A percentile compares a stretch with the other conserved stretches of the same genome.
These are phyloP conservation scores for Crotalus viridis DNA, from an alignment of 2,113 vertebrate species.

Conservation along the genomic window DNA sequence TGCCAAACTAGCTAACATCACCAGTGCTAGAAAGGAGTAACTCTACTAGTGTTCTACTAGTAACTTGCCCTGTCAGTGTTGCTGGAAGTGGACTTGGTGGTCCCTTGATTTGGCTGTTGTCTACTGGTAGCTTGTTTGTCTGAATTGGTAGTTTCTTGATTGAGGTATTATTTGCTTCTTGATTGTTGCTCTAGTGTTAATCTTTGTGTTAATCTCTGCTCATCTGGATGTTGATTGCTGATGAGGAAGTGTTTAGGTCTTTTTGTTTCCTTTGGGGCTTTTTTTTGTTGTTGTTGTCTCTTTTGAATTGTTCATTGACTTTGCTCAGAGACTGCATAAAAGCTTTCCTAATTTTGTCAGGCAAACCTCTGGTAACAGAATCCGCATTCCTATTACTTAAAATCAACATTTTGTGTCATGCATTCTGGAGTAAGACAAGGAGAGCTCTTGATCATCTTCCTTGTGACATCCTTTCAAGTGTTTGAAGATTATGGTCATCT, in stretches of 20 bases:
- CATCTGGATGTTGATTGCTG: not conserved
- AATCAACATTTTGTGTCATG: not conserved
- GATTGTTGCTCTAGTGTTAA: too few species aligned
- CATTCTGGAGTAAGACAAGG: not conserved
- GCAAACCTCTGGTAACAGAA: not conserved
- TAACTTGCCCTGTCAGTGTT: too few species aligned
- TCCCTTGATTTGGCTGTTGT: too few species aligned
- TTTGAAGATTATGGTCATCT: not conserved
- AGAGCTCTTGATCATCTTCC: not conserved
- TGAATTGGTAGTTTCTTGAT: too few species aligned
- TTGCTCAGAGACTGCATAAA: too few species aligned
- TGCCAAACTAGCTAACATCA: not conserved
- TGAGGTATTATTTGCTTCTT: too few species aligned
- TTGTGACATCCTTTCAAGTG: not conserved
- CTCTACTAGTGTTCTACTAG: too few species aligned
- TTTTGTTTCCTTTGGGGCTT: not conserved
- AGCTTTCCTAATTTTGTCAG: not conserved
- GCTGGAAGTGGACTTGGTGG: too few species aligned
- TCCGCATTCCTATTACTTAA: not conserved
- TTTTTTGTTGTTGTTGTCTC: too few species aligned
- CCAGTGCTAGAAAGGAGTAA: too few species aligned
- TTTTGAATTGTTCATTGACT: too few species aligned
- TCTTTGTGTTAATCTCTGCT: not conserved
- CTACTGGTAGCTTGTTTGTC: too few species aligned
- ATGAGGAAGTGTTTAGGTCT: not conserved